These are phyloP conservation scores for Hydractinia symbiolongicarpus DNA, from an alignment of 30 jellyfish, hydroid and myxozoan species.

Conservation along the genomic window DNA sequence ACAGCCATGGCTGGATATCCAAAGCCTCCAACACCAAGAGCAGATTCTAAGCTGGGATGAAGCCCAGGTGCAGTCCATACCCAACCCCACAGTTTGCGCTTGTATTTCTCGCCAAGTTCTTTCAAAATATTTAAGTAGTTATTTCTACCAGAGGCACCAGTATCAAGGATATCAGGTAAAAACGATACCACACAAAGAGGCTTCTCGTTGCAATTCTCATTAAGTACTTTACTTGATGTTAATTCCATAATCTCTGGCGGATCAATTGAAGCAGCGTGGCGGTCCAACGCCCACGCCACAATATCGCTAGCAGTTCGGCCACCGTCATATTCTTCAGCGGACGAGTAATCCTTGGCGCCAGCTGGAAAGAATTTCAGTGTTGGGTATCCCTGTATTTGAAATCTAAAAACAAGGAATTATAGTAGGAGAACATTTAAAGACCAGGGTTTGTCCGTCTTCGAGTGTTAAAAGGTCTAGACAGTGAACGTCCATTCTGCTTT, in stretches of 20 bases:
- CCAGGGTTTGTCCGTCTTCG: not conserved
- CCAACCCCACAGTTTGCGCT: slow-evolving; percentile 94
- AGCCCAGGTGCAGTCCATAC: slow-evolving; percentile 82
- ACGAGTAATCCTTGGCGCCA: slow-evolving; percentile 57
- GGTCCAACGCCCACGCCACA: slow-evolving; percentile 59
- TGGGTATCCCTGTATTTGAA: slow-evolving; percentile 83
- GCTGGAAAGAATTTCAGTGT: slow-evolving; percentile 85
- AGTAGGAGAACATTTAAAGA: not conserved
- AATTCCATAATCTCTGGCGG: slow-evolving; percentile 83
- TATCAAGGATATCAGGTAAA: slow-evolving; percentile 77
- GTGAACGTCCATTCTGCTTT: not conserved
- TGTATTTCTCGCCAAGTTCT: slow-evolving; percentile 76
- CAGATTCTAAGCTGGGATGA: slow-evolving; percentile 64
- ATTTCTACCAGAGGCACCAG: slow-evolving; percentile 82
- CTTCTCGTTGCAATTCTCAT: slow-evolving; percentile 65
- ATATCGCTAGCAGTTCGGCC: slow-evolving; percentile 93
- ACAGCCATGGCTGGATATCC: slow-evolving; percentile 99
- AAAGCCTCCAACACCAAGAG: slow-evolving; percentile 91
- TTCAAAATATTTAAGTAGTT: slow-evolving; percentile 41
- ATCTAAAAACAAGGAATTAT: not conserved
- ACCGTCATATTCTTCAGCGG: slow-evolving; percentile 80
- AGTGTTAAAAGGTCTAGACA: not conserved
- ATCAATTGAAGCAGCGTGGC: slow-evolving; percentile 52
- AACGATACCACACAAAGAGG: slow-evolving; percentile 78
- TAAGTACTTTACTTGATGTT: slow-evolving; percentile 35